Evolutionary conservation across 2,797 vertebrate species (phyloP).

Genomic region (Squalus acanthias): DNA sequence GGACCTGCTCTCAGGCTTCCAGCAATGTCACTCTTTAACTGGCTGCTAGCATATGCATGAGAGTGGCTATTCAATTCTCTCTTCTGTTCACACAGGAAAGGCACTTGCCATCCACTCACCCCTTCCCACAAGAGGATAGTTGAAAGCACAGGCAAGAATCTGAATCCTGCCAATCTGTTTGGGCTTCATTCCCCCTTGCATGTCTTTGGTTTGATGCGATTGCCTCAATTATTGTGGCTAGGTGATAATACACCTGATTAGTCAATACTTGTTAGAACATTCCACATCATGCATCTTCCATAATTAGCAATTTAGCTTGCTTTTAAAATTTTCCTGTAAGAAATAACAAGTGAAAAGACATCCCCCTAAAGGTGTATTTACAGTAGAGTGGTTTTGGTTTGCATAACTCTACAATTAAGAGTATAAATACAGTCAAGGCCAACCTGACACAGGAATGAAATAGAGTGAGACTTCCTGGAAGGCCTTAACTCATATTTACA

Average conservation of each 20-base stretch:
- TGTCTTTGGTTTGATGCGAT: background rate
- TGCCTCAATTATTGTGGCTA: background rate
- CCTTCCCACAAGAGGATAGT: background rate
- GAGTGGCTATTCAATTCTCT: background rate
- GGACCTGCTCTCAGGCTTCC: background rate
- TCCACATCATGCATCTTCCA: background rate
- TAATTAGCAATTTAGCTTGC: background rate
- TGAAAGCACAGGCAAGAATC: background rate
- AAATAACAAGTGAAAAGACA: background rate
- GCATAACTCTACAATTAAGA: background rate
- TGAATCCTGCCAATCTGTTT: background rate
- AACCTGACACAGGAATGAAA: background rate
- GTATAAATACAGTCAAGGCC: background rate
- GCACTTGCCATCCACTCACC: background rate
- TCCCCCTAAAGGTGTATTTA: background rate
- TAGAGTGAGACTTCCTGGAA: background rate
- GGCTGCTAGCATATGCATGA: background rate
- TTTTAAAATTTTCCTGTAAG: background rate
- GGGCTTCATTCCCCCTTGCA: background rate
- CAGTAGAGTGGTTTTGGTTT: background rate
- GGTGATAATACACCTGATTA: background rate
- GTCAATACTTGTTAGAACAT: background rate
- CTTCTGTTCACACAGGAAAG: background rate
- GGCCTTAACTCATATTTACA: background rate
- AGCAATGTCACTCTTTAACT: background rate